Base-by-base conservation (phyloP, 2,113 vertebrate species). In the Pachycephala philippinensis region DNA sequence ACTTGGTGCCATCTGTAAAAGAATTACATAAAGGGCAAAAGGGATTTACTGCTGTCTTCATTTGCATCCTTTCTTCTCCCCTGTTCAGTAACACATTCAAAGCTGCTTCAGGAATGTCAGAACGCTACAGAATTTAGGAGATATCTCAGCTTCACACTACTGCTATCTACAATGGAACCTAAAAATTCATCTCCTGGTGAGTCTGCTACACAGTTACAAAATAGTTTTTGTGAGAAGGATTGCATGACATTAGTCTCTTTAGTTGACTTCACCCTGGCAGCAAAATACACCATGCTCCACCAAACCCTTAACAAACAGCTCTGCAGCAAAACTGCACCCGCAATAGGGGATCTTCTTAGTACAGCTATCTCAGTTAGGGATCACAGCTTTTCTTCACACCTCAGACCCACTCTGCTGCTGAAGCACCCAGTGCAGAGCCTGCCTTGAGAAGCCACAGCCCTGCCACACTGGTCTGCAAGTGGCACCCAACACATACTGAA, bases 401-500 rank as follows among this genome's bases (percentile, higher is more conserved):
- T 79, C 40, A 76, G 44, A 56, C 11, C 18, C 17, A 30, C 31
- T 24, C 24, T n/a, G n/a, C 33, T 56, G 24, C 40, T 39, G 37
- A 68, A 63, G 16, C 13, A 14, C 7, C 4, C 20, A 30, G 17
- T 0, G 0, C 2, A 49, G 11, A 79, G 20, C 6, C 4, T 3
- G 3, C 10, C 31, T 60, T 15, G 7, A 90, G 79, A 53, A 69
- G 44, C 10, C 23, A 64, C 19, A 54, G 33, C 16, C 13, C 19
- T 45, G 45, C 15, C 22, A 16, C 7, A 23, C 7, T 16, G 24
- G 35, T 17, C 49, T 71, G 53, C 45, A 53, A 30, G 30, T 3
- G 28, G 28, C 30, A 65, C 7, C 3, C 44, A 33, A 28, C 4
- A 35, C 0, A 2, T 6, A 27, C 9, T 8, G 21, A 47, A 45